Evolutionary conservation across 2,888 invertebrate species (phyloP).

Genomic region (Drosophila atroscutellata): DNA sequence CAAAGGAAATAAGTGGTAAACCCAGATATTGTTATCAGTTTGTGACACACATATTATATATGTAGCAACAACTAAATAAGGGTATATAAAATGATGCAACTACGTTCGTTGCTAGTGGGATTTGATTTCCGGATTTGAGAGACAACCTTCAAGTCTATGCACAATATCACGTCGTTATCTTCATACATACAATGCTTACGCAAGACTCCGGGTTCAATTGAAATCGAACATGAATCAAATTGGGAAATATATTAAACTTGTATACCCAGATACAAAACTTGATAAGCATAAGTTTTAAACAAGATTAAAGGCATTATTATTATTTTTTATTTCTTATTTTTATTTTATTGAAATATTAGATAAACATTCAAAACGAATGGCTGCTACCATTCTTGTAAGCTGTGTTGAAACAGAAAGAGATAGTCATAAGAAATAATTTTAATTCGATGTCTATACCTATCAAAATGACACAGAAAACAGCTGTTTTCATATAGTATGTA

Average conservation of each 20-base stretch:
- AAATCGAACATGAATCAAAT: conserved; percentile 20
- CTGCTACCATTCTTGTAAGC: neutral
- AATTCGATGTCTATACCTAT: neutral
- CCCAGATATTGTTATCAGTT: neutral
- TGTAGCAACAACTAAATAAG: neutral
- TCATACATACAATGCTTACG: conserved; percentile 17
- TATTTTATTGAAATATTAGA: no score
- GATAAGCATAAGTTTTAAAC: neutral
- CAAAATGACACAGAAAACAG: conserved; percentile 21
- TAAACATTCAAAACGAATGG: neutral
- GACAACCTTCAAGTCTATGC: conserved; percentile 30
- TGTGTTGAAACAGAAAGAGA: neutral
- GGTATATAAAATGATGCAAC: conserved; percentile 2
- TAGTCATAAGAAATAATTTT: neutral
- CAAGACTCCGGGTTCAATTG: conserved; percentile 16
- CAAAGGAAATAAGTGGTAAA: neutral
- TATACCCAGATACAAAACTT: neutral
- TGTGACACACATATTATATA: neutral
- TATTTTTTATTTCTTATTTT: neutral
- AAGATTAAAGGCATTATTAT: neutral
- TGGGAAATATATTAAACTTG: neutral
- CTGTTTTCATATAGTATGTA: conserved; percentile 26
- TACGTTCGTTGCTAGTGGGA: conserved; percentile 9
- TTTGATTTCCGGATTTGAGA: conserved; percentile 40
- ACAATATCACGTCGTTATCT: conserved; percentile 17